These are phyloP conservation scores for Archilochus colubris DNA, from an alignment of 2,113 vertebrate genomes.

Conservation along the genomic window DNA sequence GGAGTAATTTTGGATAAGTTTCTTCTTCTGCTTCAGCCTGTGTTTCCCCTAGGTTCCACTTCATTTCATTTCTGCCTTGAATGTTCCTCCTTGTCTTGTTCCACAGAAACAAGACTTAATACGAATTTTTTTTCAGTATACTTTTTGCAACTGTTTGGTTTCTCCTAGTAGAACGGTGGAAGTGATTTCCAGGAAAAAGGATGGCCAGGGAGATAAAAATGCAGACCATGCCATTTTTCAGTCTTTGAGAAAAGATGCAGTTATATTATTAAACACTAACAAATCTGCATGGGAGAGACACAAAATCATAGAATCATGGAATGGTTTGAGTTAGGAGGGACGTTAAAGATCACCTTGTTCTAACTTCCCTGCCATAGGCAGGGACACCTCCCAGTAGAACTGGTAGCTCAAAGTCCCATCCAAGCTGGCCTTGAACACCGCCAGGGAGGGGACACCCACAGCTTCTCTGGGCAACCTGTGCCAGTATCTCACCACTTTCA, in stretches of 20 bases:
- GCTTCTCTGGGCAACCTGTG: too few relatives aligned
- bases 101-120: not conserved
- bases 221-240: not conserved
- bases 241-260: not conserved
- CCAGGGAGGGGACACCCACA: too few relatives aligned
- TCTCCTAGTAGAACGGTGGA: not conserved
- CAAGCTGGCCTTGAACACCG: too few relatives aligned
- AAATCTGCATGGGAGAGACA: not conserved
- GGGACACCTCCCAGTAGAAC: too few relatives aligned
- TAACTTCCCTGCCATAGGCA: too few relatives aligned
- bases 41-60: not conserved
- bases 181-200: not conserved
- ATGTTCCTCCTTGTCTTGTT: not conserved
- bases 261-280: not conserved
- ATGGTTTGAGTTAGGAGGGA: too few relatives aligned
- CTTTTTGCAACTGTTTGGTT: not conserved
- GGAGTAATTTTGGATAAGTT: not conserved
- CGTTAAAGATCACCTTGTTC: too few relatives aligned
- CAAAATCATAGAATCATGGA: not conserved
- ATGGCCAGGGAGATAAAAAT: not conserved
- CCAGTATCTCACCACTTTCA: too few relatives aligned
- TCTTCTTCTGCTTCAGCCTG: not conserved
- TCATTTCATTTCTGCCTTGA: not conserved
- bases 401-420: too few relatives aligned
- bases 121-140: not conserved